A percentile compares a stretch with the other conserved stretches of the same genome.
Conservation (phyloP, 1,140 invertebrate genomes). For the Halyomorpha halys region DNA sequence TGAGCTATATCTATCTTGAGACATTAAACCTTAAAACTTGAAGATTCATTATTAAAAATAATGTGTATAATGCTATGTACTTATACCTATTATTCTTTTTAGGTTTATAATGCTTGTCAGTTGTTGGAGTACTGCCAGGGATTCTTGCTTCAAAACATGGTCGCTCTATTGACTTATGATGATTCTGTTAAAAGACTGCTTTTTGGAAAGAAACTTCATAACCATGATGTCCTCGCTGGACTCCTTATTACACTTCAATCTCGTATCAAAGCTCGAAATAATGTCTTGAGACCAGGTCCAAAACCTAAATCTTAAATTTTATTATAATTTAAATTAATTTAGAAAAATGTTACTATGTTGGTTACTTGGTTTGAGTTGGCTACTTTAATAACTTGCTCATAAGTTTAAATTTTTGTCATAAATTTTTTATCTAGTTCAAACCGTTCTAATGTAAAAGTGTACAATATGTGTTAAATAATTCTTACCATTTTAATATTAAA, state of each 20-base stretch:
- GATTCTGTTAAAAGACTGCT: constrained; percentile 78
- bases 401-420: too few species aligned
- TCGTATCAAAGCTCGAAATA: constrained; percentile 53
- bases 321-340: neutral
- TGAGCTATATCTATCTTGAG: too few species aligned
- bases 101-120: constrained; percentile 79
- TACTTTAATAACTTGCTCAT: neutral
- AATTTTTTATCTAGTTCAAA: too few species aligned
- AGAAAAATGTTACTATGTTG: neutral
- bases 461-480: too few species aligned
- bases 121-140: constrained; percentile 83
- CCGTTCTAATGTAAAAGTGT: too few species aligned
- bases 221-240: constrained; percentile 77
- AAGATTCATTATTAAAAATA: too few species aligned
- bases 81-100: too few species aligned
- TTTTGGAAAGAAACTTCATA: constrained; percentile 79
- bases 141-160: constrained; percentile 85
- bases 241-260: constrained; percentile 67
- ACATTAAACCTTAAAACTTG: too few species aligned
- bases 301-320: constrained; percentile 24
- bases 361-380: too few species aligned
- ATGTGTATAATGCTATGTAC: too few species aligned
- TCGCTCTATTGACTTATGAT: constrained; percentile 79
- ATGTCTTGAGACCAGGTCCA: constrained; percentile 22
- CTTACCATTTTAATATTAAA: too few species aligned